Evolutionary conservation across 37 sponge, comb jelly and placozoan genomes (phyloP), one percentile per base, ranked within the genome.

Genomic region (Dysidea cf. avara): DNA sequence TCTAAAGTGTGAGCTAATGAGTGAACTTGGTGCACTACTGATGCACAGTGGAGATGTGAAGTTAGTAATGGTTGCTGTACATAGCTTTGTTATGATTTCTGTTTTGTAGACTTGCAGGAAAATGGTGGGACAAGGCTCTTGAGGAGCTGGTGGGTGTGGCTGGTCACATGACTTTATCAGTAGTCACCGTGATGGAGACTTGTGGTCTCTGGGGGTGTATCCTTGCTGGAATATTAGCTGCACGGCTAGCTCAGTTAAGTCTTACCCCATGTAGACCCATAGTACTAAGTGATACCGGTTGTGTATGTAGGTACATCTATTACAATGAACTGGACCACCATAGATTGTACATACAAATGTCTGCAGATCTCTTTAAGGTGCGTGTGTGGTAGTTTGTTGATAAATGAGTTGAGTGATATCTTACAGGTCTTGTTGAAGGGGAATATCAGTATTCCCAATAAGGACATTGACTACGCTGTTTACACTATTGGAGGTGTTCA

Each of bases 121-220:
- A 69, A 33, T 49, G 53, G 31, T 69, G 51, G 33, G 28, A 31
- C 5, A 22, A 59, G 13, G 84, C 77, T 9, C 46, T 82, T 14
- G 53, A 48, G 22, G 31, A 16, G 38, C 71, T 94, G 69, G 51
- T 61, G 14, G 66, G 31, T 3, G 64, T 56, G 29, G n/a, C 49
- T 21, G 69, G 24, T n/a, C 66, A 6, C 51, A 51, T 0, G 20
- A 5, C 34, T 12, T 40, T 20, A 24, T 28, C 46, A 61, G 51
- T 52, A 59, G 49, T 34, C 3, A 34, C 53, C 37, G 67, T 57
- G 9, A 69, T 92, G 48, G 56, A 83, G 49, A 50, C 22, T 56
- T 71, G 68, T 63, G 85, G 86, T 22, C 24, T 90, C 12, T 90
- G 85, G 85, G 91, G 86, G 28, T 84, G 86, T 52, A 52, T 81